These are phyloP conservation scores for Montipora capitata DNA, from an alignment of 92 coral and sea anemone species.

Conservation along the genomic window DNA sequence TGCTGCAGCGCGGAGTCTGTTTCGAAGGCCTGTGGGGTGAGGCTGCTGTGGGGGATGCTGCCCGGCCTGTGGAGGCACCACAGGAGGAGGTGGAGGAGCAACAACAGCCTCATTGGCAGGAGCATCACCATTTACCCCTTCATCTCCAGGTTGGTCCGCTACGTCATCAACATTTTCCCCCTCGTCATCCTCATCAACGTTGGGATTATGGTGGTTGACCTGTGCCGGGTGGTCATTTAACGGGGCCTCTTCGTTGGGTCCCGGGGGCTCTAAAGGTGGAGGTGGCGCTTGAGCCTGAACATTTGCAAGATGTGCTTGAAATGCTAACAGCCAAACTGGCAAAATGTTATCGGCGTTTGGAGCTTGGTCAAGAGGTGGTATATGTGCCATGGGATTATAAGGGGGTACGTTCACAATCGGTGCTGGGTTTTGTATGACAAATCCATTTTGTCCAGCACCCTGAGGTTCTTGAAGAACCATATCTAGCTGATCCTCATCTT, in stretches of 20 bases:
- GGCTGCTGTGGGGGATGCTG: conserved; percentile 19
- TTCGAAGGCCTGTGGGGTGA: not conserved
- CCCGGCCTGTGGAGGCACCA: not conserved
- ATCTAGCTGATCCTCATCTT: conserved; percentile 8
- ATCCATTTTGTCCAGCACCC: not conserved
- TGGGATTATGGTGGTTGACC: not conserved
- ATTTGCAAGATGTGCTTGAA: conserved; percentile 7
- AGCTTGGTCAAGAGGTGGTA: not conserved
- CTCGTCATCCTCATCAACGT: not conserved
- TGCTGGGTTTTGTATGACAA: not conserved
- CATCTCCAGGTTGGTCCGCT: not conserved
- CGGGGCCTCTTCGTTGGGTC: conserved; percentile 1
- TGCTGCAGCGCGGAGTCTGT: conserved; percentile 16
- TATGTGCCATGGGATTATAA: not conserved
- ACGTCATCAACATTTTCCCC: not conserved
- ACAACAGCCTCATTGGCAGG: not conserved
- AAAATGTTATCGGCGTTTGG: not conserved
- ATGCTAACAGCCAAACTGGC: not conserved
- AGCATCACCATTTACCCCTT: not conserved
- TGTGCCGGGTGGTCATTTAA: not conserved
- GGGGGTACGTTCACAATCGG: not conserved
- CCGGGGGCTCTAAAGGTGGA: not conserved
- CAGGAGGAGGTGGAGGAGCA: not conserved
- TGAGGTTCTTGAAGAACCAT: conserved; percentile 3
- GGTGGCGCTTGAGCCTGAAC: conserved; percentile 8